Percentiles rank a stretch among this genome's conserved stretches.
These are phyloP conservation scores for Recurvirostra avosetta DNA, from an alignment of 2,113 vertebrate genomes.

Conservation along the genomic window DNA sequence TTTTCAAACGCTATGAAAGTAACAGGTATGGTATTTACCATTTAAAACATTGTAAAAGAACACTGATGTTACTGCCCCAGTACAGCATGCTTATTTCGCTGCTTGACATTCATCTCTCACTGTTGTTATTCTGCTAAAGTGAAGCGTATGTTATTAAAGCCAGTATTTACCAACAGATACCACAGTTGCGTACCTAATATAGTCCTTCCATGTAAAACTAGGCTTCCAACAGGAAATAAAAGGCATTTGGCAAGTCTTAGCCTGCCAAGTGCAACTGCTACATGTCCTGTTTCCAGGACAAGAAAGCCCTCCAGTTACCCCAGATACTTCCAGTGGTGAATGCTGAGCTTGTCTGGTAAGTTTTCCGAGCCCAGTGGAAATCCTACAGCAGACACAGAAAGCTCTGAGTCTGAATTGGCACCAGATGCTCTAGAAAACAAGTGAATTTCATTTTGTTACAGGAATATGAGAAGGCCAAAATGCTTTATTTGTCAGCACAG, in stretches of 20 bases:
- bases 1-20: background rate
- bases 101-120: background rate
- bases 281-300: slow-evolving; percentile 49
- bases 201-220: background rate
- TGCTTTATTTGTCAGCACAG: slow-evolving; percentile 19
- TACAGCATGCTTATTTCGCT: background rate
- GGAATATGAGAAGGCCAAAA: slow-evolving; percentile 1
- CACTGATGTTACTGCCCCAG: background rate
- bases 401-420: slow-evolving; percentile 44
- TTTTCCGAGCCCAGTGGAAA: slow-evolving; percentile 3
- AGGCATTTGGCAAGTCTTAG: background rate
- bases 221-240: slow-evolving; percentile 35
- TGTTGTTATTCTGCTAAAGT: background rate
- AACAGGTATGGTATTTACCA: background rate
- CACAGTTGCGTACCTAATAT: background rate
- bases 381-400: slow-evolving; percentile 38
- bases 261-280: background rate
- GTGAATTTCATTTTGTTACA: slow-evolving; percentile 31
- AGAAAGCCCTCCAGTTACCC: slow-evolving; percentile 32
- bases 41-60: background rate
- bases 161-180: slow-evolving; percentile 10
- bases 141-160: background rate
- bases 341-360: slow-evolving; percentile 44
- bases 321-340: slow-evolving; percentile 23
- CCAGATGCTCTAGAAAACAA: slow-evolving; percentile 33